These are phyloP conservation scores for Willisornis vidua DNA, from an alignment of 2,113 vertebrate genomes.

Conservation along the genomic window DNA sequence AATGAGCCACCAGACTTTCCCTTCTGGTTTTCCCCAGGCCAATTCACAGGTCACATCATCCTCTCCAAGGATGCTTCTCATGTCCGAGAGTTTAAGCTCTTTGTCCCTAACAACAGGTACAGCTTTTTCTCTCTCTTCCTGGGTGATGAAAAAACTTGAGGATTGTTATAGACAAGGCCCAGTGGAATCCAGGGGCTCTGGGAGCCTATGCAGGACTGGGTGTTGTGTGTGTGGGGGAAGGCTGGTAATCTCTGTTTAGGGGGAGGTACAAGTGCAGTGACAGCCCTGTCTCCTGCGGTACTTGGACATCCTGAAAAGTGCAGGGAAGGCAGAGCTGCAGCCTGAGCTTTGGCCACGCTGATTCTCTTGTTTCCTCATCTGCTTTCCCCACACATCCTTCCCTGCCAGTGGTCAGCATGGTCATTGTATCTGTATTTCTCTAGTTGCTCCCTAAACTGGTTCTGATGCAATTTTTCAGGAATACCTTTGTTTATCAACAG, in stretches of 20 bases:
- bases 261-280: background rate
- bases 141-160: background rate
- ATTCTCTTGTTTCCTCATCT: background rate
- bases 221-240: rapidly evolving
- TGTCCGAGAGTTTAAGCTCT: slow-evolving; percentile 88
- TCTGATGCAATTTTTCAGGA: background rate
- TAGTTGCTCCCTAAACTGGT: background rate
- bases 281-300: background rate
- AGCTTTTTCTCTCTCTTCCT: background rate
- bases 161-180: background rate
- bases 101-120: slow-evolving; percentile 91
- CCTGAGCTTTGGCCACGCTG: background rate
- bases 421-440: background rate
- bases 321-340: background rate
- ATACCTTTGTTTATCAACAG: background rate
- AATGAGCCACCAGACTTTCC: slow-evolving; percentile 94
- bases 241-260: background rate
- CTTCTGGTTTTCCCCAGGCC: slow-evolving; percentile 97
- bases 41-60: slow-evolving; percentile 93
- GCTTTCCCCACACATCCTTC: background rate
- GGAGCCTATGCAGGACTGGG: background rate
- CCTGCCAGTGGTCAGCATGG: background rate
- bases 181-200: background rate
- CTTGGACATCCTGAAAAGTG: background rate
- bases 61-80: slow-evolving; percentile 93